A percentile compares a stretch with the other conserved stretches of the same genome.
Evolutionary conservation across 2,113 vertebrate genomes (phyloP).

Genomic region (Colinus virginianus): DNA sequence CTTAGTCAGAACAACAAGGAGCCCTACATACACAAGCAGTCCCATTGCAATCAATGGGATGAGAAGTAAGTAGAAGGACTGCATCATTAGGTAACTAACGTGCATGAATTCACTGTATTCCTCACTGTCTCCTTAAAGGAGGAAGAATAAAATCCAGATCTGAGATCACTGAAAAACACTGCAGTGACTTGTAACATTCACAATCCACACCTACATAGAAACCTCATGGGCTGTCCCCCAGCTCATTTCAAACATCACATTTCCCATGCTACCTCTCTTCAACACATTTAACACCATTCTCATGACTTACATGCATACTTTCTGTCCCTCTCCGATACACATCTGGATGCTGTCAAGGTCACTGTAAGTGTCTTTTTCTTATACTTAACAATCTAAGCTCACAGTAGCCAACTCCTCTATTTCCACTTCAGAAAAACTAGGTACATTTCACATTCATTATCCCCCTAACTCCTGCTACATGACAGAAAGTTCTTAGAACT

Average conservation of each 20-base stretch:
- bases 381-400: neutral
- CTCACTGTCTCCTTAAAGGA: neutral
- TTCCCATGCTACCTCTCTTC: neutral
- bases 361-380: neutral
- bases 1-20: neutral
- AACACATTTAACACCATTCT: neutral
- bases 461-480: neutral
- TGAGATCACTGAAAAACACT: conserved; percentile 39
- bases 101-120: neutral
- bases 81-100: neutral
- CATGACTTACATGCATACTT: neutral
- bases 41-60: neutral
- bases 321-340: neutral
- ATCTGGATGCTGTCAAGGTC: neutral
- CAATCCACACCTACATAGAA: neutral
- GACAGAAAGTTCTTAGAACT: neutral
- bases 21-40: neutral
- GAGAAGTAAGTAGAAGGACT: neutral
- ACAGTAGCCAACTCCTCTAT: neutral
- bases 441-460: neutral
- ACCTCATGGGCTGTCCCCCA: neutral
- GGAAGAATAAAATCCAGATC: conserved; percentile 24
- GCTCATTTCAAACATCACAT: neutral
- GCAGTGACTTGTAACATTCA: neutral
- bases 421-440: neutral